Percentiles rank a stretch among this genome's conserved stretches.
Conservation (phyloP, 1,140 invertebrate species). For the Harlomillsia oculata region DNA sequence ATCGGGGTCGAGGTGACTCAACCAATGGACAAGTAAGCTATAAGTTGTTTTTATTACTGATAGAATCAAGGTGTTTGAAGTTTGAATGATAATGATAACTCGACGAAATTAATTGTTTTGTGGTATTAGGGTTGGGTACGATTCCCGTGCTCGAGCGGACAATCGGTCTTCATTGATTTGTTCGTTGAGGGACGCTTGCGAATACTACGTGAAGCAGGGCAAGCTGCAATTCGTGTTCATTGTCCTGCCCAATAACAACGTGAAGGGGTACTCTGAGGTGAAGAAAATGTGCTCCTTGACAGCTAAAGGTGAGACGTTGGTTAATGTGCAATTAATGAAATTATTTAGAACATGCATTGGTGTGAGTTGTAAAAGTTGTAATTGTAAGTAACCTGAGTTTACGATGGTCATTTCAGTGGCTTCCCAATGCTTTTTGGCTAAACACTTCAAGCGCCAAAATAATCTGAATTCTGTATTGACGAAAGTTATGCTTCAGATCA, state of each 20-base stretch:
- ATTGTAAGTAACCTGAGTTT: background rate
- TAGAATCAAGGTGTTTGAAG: background rate
- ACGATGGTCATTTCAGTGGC: constrained; percentile 17
- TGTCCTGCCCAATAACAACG: constrained; percentile 56
- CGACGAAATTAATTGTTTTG: background rate
- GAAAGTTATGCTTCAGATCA: constrained; percentile 52
- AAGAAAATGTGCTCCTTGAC: constrained; percentile 77
- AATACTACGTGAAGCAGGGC: no score
- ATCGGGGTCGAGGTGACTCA: background rate
- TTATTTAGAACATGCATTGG: background rate
- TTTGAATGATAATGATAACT: background rate
- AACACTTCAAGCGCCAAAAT: constrained; percentile 37
- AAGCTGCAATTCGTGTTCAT: constrained; percentile 20
- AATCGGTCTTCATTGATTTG: no score
- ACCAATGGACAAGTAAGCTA: constrained; percentile 12
- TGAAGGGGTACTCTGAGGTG: constrained; percentile 66
- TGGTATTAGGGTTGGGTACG: constrained; percentile 1
- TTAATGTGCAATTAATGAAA: background rate
- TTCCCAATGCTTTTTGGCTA: constrained; percentile 16
- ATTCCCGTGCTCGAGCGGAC: background rate
- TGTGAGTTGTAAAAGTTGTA: background rate
- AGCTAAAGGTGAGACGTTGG: constrained; percentile 9
- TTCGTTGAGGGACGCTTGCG: no score
- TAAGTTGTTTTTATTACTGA: background rate
- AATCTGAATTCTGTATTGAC: constrained; percentile 44